Evolutionary conservation across 2,113 vertebrate species (phyloP).

Genomic region (Ailurus styani): DNA sequence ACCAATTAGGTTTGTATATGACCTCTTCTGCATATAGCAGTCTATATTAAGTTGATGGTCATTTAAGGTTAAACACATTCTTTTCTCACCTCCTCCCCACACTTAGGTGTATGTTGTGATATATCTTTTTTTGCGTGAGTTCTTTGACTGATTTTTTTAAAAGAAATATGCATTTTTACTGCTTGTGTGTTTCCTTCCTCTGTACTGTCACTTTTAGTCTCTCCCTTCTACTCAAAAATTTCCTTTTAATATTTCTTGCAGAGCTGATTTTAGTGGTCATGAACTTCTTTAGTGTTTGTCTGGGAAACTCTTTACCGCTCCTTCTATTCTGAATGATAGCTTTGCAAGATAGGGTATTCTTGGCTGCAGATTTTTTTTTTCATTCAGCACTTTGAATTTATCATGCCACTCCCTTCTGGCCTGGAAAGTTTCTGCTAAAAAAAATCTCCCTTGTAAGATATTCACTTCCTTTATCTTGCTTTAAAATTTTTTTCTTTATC

Average conservation of each 20-base stretch:
- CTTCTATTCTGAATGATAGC: background rate
- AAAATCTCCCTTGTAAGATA: background rate
- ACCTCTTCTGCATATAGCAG: background rate
- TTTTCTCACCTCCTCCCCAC: background rate
- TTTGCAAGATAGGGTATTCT: background rate
- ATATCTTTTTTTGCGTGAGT: background rate
- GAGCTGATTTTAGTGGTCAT: background rate
- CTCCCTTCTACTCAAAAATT: background rate
- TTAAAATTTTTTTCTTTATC: background rate
- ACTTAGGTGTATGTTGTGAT: background rate
- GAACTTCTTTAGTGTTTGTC: background rate
- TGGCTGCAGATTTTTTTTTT: background rate
- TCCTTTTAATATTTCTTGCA: background rate
- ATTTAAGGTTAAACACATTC: background rate
- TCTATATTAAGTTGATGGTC: background rate
- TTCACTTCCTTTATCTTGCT: background rate
- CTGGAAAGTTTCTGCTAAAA: background rate
- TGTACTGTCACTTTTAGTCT: background rate
- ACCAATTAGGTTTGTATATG: background rate
- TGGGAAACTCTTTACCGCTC: background rate
- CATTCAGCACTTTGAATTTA: background rate
- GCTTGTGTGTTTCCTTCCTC: background rate
- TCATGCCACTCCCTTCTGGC: background rate
- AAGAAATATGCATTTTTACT: background rate
- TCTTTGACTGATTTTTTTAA: background rate